A percentile compares a stretch with the other conserved stretches of the same genome.
Conservation (phyloP, 2,113 vertebrate species). For the Sapayoa aenigma region DNA sequence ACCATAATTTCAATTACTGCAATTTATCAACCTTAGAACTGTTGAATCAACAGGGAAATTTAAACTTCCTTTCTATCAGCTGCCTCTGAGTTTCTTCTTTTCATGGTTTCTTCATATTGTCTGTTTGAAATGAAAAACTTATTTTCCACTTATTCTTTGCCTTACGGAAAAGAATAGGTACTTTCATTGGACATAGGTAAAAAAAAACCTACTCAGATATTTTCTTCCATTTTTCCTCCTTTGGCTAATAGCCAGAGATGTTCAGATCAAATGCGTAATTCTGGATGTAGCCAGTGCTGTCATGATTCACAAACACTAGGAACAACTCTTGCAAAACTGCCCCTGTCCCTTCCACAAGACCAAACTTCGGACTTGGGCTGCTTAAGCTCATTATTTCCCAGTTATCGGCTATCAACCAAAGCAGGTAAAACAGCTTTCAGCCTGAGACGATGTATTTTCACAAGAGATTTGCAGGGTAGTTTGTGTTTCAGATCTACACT, state of each 20-base stretch:
- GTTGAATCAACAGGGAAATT: neutral
- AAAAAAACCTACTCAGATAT: neutral
- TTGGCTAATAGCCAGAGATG: neutral
- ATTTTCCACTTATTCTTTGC: neutral
- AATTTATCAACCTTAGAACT: neutral
- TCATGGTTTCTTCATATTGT: neutral
- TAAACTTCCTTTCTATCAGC: neutral
- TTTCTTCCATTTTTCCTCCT: neutral
- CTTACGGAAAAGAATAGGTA: neutral
- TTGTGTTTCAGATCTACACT: neutral
- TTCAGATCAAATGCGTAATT: neutral
- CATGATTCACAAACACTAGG: neutral
- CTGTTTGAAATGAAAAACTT: neutral
- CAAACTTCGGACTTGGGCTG: neutral
- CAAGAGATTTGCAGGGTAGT: neutral
- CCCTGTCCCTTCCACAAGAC: neutral
- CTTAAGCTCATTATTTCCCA: neutral
- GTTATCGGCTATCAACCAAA: neutral
- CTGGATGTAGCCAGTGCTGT: neutral
- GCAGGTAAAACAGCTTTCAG: neutral
- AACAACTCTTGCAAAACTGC: neutral
- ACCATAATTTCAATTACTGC: neutral
- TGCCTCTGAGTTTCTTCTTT: neutral
- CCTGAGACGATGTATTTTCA: neutral
- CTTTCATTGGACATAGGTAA: neutral